Base-by-base conservation (phyloP, 2,888 invertebrate genomes). In the Pterostichus niger region DNA sequence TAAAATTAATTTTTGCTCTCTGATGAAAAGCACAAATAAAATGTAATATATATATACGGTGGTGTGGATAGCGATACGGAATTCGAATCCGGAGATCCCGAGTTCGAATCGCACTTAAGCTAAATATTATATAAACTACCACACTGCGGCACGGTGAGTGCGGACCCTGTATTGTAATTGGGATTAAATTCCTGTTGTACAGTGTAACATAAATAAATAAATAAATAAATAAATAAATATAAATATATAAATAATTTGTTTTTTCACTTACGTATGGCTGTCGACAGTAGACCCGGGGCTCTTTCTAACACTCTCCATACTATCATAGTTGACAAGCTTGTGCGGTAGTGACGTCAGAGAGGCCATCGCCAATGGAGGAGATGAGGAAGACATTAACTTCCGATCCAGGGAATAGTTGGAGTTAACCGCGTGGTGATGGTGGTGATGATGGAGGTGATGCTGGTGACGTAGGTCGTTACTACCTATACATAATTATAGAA, bases 301-400 rank as follows among this genome's bases (percentile, higher is more conserved):
- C 86, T 91, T 91, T 84, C 90, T 87, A 6, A 91, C 90, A 85
- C 90, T 91, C 85, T 91, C 91, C 84, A 91, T 86, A 85, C 91
- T 91, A 84, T 91, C 91, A 85, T 90, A 91, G 85, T 90, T 90
- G 86, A 90, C 88, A 85, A 91, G 87, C 87, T 90, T 90, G 83
- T 88, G 88, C 4, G 93, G 93, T 84, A 93, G 90, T 1, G 93
- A 93, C 77, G 93, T 92, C 64, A 94, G 89, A 61, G 93, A 93
- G 81, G 93, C 92, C 88, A 90, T 88, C 11, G 89, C 89, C 44
- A 93, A 91, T 82, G 93, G 93, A 81, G 93, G 93, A 0, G 93
- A 93, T 88, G 93, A 93, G 1, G 89, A 88, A 82, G 91, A 91
- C 84, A 91, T 89, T 84, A 92, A 88, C 89, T 92, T 92, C 86